phyloP scores from a whole-genome alignment of 2,888 invertebrate species.

The Digitonthophagus gazella region DNA sequence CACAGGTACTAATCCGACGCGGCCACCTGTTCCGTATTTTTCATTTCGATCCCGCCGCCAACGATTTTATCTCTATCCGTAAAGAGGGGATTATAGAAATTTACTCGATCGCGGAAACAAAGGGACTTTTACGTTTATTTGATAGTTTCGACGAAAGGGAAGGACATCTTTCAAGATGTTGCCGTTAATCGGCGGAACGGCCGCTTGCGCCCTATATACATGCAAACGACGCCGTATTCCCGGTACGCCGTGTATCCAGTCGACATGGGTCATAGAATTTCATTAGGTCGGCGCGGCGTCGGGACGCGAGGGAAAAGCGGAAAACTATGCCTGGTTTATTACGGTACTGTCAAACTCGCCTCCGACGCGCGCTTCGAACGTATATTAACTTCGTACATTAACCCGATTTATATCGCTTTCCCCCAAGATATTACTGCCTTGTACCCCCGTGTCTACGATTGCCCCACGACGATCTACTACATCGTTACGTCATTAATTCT shows the following conservation, averaged over 20 bases:
- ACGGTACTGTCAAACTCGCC: constrained; percentile 46
- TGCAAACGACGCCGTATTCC: constrained; percentile 43
- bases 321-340: constrained; percentile 45
- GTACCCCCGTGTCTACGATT: constrained; percentile 3
- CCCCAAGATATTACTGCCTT: background rate
- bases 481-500: constrained; percentile 16
- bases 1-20: background rate
- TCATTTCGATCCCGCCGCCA: background rate
- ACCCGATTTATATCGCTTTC: constrained; percentile 5
- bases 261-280: constrained; percentile 48
- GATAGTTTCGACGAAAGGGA: constrained; percentile 31
- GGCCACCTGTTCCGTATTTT: background rate
- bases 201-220: constrained; percentile 43
- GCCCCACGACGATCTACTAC: constrained; percentile 12
- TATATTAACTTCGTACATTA: constrained; percentile 14
- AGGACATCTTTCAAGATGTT: constrained; percentile 40
- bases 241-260: constrained; percentile 43
- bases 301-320: constrained; percentile 46
- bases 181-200: constrained; percentile 37
- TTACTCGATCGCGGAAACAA: constrained; percentile 1
- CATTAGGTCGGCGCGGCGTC: constrained; percentile 48
- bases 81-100: constrained; percentile 25
- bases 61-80: background rate
- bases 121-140: constrained; percentile 30
- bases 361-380: constrained; percentile 7